Percentiles rank a stretch among this genome's conserved stretches.
Conservation (phyloP, 1,140 invertebrate species). For the Drosophila sucinea region DNA sequence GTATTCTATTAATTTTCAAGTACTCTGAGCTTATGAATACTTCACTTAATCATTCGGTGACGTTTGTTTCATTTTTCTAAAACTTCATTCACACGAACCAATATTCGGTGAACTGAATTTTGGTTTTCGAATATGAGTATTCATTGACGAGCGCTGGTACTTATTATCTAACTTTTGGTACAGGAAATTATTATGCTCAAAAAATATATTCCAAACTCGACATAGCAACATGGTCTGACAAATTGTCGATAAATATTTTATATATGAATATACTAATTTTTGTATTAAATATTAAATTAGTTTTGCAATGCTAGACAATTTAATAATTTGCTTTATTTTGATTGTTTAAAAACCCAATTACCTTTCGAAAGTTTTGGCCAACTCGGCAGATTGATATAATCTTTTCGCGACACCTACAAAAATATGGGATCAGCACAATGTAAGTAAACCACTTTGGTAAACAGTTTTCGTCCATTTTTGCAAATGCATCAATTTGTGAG, state of each 20-base stretch:
- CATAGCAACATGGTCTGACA: no score
- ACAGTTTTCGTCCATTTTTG: slow-evolving; percentile 1
- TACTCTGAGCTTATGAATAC: no score
- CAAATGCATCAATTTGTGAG: not conserved
- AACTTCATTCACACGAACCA: no score
- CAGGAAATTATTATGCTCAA: no score
- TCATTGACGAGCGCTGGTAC: no score
- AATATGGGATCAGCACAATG: not conserved
- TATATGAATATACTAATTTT: not conserved
- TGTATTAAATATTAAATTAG: not conserved
- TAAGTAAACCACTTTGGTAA: slow-evolving; percentile 3
- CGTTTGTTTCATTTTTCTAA: no score
- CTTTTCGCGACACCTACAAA: slow-evolving; percentile 1
- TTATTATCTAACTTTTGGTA: no score
- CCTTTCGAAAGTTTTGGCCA: not conserved
- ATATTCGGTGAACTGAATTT: no score
- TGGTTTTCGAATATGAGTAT: no score
- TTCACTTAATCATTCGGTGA: no score
- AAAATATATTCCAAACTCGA: no score
- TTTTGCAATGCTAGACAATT: not conserved
- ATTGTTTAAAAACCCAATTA: not conserved
- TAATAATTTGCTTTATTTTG: not conserved
- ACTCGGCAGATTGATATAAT: not conserved
- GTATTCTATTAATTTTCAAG: no score
- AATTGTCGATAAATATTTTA: not conserved